A percentile compares a stretch with the other conserved stretches of the same genome.
phyloP scores from a whole-genome alignment of 2,888 invertebrate species.

The Sycophila texana region DNA sequence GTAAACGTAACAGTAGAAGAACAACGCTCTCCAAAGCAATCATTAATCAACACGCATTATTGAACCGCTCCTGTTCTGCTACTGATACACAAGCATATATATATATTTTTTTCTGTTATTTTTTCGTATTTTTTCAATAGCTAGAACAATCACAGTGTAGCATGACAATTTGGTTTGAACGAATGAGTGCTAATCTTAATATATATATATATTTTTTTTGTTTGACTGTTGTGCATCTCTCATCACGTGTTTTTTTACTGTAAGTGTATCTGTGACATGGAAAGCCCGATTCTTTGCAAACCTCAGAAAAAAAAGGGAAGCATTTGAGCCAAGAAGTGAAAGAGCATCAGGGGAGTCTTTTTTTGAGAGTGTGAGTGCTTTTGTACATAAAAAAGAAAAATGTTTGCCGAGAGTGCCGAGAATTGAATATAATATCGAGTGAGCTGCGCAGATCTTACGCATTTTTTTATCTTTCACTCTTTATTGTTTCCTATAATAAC shows the following conservation, averaged over 20 bases:
- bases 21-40: background rate
- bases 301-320: background rate
- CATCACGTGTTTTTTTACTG: conserved; percentile 31
- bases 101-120: conserved; percentile 13
- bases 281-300: conserved; percentile 18
- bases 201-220: conserved; percentile 40
- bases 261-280: conserved; percentile 38
- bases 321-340: background rate
- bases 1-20: conserved; percentile 34
- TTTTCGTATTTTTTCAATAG: conserved; percentile 28
- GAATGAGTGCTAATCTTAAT: conserved; percentile 35
- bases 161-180: conserved; percentile 50
- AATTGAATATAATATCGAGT: no score
- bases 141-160: conserved; percentile 40
- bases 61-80: conserved; percentile 16
- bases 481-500: no score
- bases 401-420: no score
- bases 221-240: conserved; percentile 50
- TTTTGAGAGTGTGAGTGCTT: background rate
- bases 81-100: conserved; percentile 15
- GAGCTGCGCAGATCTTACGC: no score
- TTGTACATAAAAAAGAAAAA: background rate
- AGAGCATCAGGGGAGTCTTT: background rate
- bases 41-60: conserved; percentile 1
- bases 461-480: no score